phyloP scores from a whole-genome alignment of 1,140 invertebrate species.

The Caenorhabditis inopinata region DNA sequence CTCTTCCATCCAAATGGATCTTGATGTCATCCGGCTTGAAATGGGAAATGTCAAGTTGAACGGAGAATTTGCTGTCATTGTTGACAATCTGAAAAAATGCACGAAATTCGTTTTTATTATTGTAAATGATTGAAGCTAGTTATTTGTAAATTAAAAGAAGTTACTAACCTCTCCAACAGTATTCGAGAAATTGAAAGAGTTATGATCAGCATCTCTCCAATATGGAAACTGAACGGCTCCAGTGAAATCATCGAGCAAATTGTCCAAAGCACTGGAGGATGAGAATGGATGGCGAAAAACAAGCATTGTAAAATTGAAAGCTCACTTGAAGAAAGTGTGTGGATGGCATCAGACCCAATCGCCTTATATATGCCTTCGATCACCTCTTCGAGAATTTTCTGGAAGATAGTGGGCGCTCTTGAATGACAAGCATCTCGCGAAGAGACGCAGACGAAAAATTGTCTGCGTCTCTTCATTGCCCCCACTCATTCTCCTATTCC shows the following conservation, averaged over 20 bases:
- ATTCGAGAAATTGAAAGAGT: constrained; percentile 10
- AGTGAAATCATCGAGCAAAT: neutral
- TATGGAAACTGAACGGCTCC: neutral
- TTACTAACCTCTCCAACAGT: neutral
- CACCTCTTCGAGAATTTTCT: neutral
- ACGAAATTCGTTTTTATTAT: no score
- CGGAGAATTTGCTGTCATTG: neutral
- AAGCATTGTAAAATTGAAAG: neutral
- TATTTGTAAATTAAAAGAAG: neutral
- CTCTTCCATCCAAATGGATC: constrained; percentile 16
- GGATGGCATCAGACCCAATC: neutral
- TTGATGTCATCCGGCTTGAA: constrained; percentile 30
- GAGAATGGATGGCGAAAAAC: neutral
- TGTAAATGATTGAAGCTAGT: no score
- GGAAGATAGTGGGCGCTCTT: neutral
- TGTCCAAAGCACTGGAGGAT: neutral
- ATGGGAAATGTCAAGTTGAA: constrained; percentile 25
- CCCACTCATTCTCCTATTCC: neutral
- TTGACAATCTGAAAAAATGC: constrained; percentile 23
- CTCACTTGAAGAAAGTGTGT: neutral
- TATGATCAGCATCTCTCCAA: constrained; percentile 17
- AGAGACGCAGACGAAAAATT: neutral
- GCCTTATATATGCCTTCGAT: neutral
- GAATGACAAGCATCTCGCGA: neutral
- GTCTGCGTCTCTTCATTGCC: neutral